Percentiles rank a stretch among this genome's conserved stretches.
Conservation (phyloP, 1,140 invertebrate species). For the Hetaerina americana region DNA sequence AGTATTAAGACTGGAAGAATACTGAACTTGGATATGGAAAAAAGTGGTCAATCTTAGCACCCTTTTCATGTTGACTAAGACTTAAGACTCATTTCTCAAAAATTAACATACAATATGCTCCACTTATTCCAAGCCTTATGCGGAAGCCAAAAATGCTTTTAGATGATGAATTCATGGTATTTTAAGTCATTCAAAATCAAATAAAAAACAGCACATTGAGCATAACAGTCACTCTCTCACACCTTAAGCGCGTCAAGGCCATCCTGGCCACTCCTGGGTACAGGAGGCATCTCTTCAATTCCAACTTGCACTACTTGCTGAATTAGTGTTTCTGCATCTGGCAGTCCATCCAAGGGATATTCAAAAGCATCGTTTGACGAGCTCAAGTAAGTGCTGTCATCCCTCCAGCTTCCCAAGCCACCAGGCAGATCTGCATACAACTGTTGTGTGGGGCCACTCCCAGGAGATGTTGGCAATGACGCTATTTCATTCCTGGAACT, state of each 20-base stretch:
- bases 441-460: slow-evolving; percentile 38
- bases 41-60: too few relatives aligned
- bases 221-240: not conserved
- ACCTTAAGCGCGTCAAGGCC: not conserved
- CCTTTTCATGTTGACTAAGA: too few relatives aligned
- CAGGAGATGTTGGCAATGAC: slow-evolving; percentile 5
- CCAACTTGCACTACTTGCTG: not conserved
- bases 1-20: too few relatives aligned
- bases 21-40: too few relatives aligned
- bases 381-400: slow-evolving; percentile 65
- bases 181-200: not conserved
- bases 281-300: not conserved
- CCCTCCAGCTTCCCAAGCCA: slow-evolving; percentile 66
- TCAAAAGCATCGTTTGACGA: not conserved
- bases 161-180: not conserved
- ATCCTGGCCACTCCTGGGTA: not conserved
- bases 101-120: too few relatives aligned
- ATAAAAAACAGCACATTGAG: not conserved
- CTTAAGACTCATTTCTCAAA: too few relatives aligned
- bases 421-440: slow-evolving; percentile 58
- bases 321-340: not conserved
- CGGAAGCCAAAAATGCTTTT: not conserved
- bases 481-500: too few relatives aligned
- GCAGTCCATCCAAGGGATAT: not conserved
- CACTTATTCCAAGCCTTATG: too few relatives aligned